Percentiles rank a stretch among this genome's conserved stretches.
phyloP scores from a whole-genome alignment of 2,113 vertebrate species.

The Typhlomys cinereus region DNA sequence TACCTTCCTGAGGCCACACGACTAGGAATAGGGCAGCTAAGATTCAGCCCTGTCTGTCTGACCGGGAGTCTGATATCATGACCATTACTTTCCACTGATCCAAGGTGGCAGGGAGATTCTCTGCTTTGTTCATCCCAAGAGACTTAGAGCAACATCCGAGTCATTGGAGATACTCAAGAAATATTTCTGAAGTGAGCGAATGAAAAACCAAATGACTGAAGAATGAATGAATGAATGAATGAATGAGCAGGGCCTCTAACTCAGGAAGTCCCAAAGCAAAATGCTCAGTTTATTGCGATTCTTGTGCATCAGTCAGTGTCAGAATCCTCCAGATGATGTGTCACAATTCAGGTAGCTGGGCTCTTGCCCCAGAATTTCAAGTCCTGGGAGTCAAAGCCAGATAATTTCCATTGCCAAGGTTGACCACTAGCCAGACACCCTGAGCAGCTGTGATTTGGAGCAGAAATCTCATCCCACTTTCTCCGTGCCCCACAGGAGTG shows the following conservation, averaged over 20 bases:
- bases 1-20: not conserved
- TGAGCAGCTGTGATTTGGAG: not conserved
- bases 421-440: not conserved
- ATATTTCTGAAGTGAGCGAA: not conserved
- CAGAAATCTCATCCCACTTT: not conserved
- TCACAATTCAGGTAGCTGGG: not conserved
- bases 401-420: not conserved
- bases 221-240: no score
- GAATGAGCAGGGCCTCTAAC: not conserved
- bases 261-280: not conserved
- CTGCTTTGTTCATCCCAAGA: not conserved
- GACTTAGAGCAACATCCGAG: not conserved
- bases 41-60: not conserved
- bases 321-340: not conserved
- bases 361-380: not conserved
- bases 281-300: not conserved
- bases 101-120: not conserved
- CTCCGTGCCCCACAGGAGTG: not conserved
- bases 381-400: not conserved
- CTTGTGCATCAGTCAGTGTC: not conserved
- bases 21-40: rapidly evolving
- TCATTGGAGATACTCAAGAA: not conserved
- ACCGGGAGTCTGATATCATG: not conserved
- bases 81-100: not conserved
- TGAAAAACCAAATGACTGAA: not conserved